Percentiles rank a stretch among this genome's conserved stretches.
Conservation (phyloP, 1,140 invertebrate species). For the Rhagoletis pomonella region DNA sequence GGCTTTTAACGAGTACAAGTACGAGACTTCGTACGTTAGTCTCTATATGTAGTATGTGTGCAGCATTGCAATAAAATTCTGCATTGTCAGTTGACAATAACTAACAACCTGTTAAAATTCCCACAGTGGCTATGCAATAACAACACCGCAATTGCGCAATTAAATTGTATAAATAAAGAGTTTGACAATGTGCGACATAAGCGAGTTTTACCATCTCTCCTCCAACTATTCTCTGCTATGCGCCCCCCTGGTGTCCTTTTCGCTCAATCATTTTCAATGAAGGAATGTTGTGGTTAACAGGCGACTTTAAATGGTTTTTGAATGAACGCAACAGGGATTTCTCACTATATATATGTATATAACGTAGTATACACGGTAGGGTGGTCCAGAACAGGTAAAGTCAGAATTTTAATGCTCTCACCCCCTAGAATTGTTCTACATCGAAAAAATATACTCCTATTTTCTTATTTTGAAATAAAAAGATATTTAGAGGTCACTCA, state of each 20-base stretch:
- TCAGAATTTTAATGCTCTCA: too few relatives aligned
- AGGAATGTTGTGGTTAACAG: slow-evolving; percentile 5
- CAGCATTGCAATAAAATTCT: slow-evolving; percentile 26
- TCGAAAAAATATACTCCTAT: too few relatives aligned
- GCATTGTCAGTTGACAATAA: slow-evolving; percentile 49
- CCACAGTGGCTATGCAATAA: slow-evolving; percentile 43
- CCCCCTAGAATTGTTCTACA: too few relatives aligned
- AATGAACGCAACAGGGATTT: not conserved
- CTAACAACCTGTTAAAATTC: slow-evolving; percentile 54
- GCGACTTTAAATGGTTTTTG: slow-evolving; percentile 28
- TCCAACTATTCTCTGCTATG: too few relatives aligned
- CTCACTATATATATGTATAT: not conserved
- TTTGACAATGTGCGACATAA: slow-evolving; percentile 15
- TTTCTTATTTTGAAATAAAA: too few relatives aligned
- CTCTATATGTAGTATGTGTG: not conserved
- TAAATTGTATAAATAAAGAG: slow-evolving; percentile 54
- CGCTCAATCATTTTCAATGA: too few relatives aligned
- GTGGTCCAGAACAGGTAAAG: too few relatives aligned
- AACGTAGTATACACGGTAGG: too few relatives aligned
- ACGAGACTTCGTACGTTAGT: not conserved
- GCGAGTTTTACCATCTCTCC: not conserved
- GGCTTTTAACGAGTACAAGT: not conserved
- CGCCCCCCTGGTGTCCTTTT: too few relatives aligned
- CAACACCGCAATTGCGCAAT: slow-evolving; percentile 51
- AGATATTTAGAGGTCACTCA: too few relatives aligned